A percentile compares a stretch with the other conserved stretches of the same genome.
Evolutionary conservation across 2,113 vertebrate genomes (phyloP).

Genomic region (Misgurnus mizolepis): DNA sequence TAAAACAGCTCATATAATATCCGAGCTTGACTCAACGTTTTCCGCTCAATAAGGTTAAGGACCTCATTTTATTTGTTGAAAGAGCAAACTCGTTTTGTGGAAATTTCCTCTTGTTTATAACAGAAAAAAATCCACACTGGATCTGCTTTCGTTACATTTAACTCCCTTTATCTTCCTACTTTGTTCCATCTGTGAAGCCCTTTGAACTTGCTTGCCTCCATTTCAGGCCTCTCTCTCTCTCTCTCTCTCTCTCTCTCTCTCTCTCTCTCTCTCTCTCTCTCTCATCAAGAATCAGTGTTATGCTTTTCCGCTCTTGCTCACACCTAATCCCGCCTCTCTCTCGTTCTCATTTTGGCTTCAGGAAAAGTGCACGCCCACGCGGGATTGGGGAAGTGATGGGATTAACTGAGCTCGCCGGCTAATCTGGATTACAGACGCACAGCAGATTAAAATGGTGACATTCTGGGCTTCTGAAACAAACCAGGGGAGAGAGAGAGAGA

Average conservation of each 20-base stretch:
- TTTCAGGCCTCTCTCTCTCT: constrained; percentile 42
- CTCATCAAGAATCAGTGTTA: constrained; percentile 16
- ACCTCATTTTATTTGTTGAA: too few relatives aligned
- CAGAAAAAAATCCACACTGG: constrained; percentile 31
- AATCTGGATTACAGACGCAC: constrained; percentile 78
- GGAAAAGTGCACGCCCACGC: constrained; percentile 71
- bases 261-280: constrained; percentile 23
- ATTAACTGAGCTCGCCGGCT: constrained; percentile 75
- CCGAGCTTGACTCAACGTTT: too few relatives aligned
- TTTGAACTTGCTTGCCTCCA: constrained; percentile 38
- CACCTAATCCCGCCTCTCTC: constrained; percentile 61
- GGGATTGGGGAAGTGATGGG: constrained; percentile 74
- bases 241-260: not conserved
- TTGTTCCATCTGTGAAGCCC: constrained; percentile 11
- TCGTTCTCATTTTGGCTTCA: constrained; percentile 55
- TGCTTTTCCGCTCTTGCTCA: constrained; percentile 33
- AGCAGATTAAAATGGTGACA: constrained; percentile 64
- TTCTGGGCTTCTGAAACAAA: constrained; percentile 56
- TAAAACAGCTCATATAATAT: too few relatives aligned
- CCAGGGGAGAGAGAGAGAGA: not conserved
- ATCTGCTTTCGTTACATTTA: not conserved
- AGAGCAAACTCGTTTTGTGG: too few relatives aligned
- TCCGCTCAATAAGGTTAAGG: too few relatives aligned
- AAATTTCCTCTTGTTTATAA: not conserved
- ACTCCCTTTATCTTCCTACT: constrained; percentile 3